phyloP scores from a whole-genome alignment of 2,797 vertebrate species.

The Anableps anableps region DNA sequence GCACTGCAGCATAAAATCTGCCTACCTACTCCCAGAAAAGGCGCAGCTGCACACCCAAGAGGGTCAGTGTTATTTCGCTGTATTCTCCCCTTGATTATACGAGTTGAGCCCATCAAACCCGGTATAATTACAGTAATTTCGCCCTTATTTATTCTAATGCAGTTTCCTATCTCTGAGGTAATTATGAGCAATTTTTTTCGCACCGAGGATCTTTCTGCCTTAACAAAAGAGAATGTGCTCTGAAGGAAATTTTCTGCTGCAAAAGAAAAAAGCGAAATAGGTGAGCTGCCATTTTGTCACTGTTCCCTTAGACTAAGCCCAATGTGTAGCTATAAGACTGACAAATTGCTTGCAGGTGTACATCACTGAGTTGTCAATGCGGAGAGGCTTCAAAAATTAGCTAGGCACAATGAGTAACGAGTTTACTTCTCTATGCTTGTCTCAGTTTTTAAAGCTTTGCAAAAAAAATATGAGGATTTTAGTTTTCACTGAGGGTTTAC shows the following conservation, averaged over 20 bases:
- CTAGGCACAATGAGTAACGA: slow-evolving; percentile 95
- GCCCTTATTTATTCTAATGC: slow-evolving; percentile 99
- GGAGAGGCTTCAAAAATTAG: slow-evolving; percentile 92
- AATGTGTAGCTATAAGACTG: slow-evolving; percentile 83
- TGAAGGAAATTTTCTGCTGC: slow-evolving; percentile 97
- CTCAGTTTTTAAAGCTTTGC: not conserved
- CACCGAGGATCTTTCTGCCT: slow-evolving; percentile 97
- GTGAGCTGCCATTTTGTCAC: slow-evolving; percentile 92
- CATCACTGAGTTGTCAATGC: slow-evolving; percentile 91
- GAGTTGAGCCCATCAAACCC: slow-evolving; percentile 99
- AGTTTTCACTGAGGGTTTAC: not conserved
- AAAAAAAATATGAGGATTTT: not conserved
- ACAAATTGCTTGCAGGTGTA: slow-evolving; percentile 99
- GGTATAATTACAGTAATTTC: slow-evolving; percentile 99
- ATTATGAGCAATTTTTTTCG: slow-evolving; percentile 99
- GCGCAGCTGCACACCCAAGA: slow-evolving; percentile 99
- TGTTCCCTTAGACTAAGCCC: slow-evolving; percentile 83
- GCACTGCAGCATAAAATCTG: slow-evolving; percentile 49
- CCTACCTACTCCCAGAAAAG: slow-evolving; percentile 64
- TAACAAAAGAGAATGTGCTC: slow-evolving; percentile 99
- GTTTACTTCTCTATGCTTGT: slow-evolving; percentile 79
- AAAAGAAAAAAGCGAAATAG: slow-evolving; percentile 87
- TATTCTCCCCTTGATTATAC: slow-evolving; percentile 99
- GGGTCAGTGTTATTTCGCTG: slow-evolving; percentile 99
- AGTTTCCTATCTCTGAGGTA: slow-evolving; percentile 99